phyloP scores from a whole-genome alignment of 2,888 invertebrate genomes.

The Eupelmus urozonus region DNA sequence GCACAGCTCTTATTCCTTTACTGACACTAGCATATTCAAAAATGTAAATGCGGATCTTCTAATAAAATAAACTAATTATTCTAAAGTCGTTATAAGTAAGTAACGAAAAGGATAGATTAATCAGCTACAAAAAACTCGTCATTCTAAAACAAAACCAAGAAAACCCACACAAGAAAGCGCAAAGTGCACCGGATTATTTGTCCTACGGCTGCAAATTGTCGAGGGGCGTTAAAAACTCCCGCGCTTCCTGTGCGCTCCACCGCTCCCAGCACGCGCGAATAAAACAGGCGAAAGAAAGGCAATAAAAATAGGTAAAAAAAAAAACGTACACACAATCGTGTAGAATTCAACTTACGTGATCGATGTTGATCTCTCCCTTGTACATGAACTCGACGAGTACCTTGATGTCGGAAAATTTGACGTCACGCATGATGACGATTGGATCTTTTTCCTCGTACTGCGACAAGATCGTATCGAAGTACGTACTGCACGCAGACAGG shows the following conservation, averaged over 20 bases:
- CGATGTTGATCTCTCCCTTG: constrained; percentile 96
- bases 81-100: too few relatives aligned
- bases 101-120: too few relatives aligned
- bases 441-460: constrained; percentile 89
- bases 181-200: neutral
- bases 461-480: constrained; percentile 91
- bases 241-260: constrained; percentile 15
- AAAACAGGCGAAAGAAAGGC: constrained; percentile 9
- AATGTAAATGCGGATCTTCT: too few relatives aligned
- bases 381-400: constrained; percentile 97
- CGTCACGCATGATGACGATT: constrained; percentile 92
- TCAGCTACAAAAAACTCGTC: too few relatives aligned
- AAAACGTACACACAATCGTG: neutral
- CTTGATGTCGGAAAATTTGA: constrained; percentile 92
- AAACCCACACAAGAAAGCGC: too few relatives aligned
- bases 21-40: too few relatives aligned
- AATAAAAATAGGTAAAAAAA: constrained; percentile 10
- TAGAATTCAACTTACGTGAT: constrained; percentile 85
- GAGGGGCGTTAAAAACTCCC: constrained; percentile 18
- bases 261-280: neutral
- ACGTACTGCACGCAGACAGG: constrained; percentile 93
- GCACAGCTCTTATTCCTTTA: too few relatives aligned
- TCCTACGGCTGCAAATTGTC: neutral
- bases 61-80: too few relatives aligned
- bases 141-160: too few relatives aligned